Base-by-base conservation (phyloP, 2,888 invertebrate species). In the Andrena flavipes region DNA sequence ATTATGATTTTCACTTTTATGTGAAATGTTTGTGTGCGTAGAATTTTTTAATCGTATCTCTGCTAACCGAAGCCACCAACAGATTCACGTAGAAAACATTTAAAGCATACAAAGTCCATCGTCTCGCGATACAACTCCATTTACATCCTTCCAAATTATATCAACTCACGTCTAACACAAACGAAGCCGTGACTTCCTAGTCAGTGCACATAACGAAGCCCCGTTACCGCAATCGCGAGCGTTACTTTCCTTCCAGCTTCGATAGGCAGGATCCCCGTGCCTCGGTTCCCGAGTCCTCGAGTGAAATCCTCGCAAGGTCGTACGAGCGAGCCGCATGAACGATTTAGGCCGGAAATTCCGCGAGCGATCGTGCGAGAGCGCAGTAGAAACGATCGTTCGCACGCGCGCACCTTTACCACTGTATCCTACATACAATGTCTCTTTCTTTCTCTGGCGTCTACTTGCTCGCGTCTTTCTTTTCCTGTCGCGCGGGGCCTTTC, bases 281-380 rank as follows among this genome's bases (percentile, higher is more conserved):
- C 74, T 80, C 83, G 80, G 70, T 85, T 82, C 76, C 85, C 60
- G 80, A 82, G 84, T 82, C 82, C 68, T 75, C 84, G 75, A 85
- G 87, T 88, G 89, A 90, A 91, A 91, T 88, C 89, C 84, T 83
- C 79, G 89, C 91, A 91, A 91, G 91, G 91, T 90, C 90, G 91
- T 76, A 70, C 74, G 77, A 75, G 74, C 74, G 48, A 65, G 75
- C 73, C 72, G 85, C 83, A 84, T 73, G 82, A 87, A 82, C 82
- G 84, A 89, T 89, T 89, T 86, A 90, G 89, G 81, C 89, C 90
- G 90, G 90, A 90, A 90, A 89, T 90, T 87, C 88, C 90, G 86
- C 76, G 84, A 74, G 86, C 79, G 85, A 87, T 82, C 84, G 87
- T 87, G 86, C 85, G 82, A 86, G 82, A 86, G 80, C 69, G 63